Conservation (phyloP, 1,140 invertebrate species). For the Diorhabda sublineata region DNA sequence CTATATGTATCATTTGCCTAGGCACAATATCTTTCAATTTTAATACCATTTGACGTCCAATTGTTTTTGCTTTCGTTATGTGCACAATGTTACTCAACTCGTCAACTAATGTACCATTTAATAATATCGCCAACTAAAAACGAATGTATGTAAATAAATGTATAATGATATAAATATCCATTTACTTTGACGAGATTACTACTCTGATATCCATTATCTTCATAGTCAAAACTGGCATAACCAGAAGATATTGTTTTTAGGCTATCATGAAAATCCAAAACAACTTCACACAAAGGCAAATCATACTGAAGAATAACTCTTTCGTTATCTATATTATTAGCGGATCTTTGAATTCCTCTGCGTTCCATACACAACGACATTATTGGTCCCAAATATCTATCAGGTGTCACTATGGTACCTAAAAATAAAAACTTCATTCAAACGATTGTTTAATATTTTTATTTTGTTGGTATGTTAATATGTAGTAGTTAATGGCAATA, state of each 20-base stretch:
- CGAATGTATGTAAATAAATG: background rate
- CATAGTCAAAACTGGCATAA: conserved; percentile 97
- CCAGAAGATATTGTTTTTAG: conserved; percentile 88
- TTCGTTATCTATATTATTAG: conserved; percentile 75
- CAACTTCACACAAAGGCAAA: conserved; percentile 88
- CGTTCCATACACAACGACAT: conserved; percentile 72
- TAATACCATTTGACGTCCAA: conserved; percentile 66
- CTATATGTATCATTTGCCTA: conserved; percentile 79
- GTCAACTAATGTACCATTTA: conserved; percentile 81
- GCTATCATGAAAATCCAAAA: conserved; percentile 91
- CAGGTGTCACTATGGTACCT: conserved; percentile 88
- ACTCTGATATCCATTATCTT: conserved; percentile 78
- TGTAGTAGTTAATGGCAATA: no score
- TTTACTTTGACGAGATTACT: conserved; percentile 69
- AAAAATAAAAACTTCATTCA: conserved; percentile 21
- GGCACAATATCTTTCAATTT: conserved; percentile 88
- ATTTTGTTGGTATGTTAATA: no score
- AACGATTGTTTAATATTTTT: no score
- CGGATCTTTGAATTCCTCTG: conserved; percentile 71
- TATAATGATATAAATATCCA: background rate
- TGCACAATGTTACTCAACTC: conserved; percentile 87
- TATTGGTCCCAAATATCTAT: conserved; percentile 64
- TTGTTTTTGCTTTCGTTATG: conserved; percentile 58
- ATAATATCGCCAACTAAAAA: conserved; percentile 67
- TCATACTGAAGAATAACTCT: conserved; percentile 77